Percentiles rank a stretch among this genome's conserved stretches.
phyloP scores from a whole-genome alignment of 2,113 vertebrate genomes.

The Lophura nycthemera region DNA sequence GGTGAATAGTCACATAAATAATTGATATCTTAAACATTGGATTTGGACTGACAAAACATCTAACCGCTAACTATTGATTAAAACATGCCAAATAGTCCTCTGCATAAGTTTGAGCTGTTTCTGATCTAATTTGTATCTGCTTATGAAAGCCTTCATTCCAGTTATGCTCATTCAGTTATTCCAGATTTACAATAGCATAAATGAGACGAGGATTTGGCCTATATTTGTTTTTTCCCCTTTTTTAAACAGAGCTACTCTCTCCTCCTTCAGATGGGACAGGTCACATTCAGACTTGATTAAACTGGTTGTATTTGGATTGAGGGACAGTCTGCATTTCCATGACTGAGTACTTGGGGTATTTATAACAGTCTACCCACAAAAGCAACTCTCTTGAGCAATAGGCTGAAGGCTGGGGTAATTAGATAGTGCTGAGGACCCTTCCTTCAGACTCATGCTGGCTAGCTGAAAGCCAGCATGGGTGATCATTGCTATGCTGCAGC shows the following conservation, averaged over 20 bases:
- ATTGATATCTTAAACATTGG: not conserved
- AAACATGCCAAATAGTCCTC: conserved; percentile 13
- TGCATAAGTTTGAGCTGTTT: conserved; percentile 2
- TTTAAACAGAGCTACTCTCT: conserved; percentile 19
- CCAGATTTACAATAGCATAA: conserved; percentile 38
- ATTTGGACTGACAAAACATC: not conserved
- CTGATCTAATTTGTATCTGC: conserved; percentile 35
- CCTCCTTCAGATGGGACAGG: not conserved
- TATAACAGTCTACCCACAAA: not conserved
- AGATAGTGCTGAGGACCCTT: not conserved
- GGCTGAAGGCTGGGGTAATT: not conserved
- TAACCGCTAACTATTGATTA: not conserved
- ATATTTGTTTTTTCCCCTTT: not conserved
- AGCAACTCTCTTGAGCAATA: not conserved
- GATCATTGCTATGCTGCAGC: not conserved
- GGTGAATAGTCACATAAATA: not conserved
- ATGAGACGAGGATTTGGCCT: conserved; percentile 15
- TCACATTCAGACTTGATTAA: conserved; percentile 26
- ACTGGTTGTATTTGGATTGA: conserved; percentile 25
- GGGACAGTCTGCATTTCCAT: not conserved
- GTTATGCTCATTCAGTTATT: conserved; percentile 31
- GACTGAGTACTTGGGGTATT: not conserved
- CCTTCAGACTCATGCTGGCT: not conserved
- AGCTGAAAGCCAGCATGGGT: not conserved
- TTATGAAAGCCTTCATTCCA: conserved; percentile 36